phyloP scores from a whole-genome alignment of 2,797 vertebrate species.

The Ispidina picta region DNA sequence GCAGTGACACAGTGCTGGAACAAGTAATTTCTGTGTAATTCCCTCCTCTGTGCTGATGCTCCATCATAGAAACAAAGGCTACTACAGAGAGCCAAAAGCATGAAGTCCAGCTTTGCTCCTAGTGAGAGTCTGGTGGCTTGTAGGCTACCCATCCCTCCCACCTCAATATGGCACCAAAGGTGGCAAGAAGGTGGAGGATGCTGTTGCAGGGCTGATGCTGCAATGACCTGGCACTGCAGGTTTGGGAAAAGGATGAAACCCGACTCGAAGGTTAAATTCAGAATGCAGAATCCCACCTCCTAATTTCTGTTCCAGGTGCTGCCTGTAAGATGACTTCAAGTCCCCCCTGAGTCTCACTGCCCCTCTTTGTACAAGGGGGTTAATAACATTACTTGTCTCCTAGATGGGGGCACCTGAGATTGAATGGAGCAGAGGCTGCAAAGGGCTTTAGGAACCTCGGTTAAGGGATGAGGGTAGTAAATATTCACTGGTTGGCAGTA shows the following conservation, averaged over 20 bases:
- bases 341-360: neutral
- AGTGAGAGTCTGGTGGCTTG: neutral
- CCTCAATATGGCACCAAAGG: neutral
- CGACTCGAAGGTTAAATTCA: neutral
- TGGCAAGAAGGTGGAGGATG: constrained; percentile 4
- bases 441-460: neutral
- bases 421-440: neutral
- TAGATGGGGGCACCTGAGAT: neutral
- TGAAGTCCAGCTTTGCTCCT: neutral
- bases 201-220: neutral
- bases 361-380: neutral
- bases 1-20: neutral
- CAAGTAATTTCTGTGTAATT: neutral
- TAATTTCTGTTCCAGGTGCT: neutral
- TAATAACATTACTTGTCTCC: neutral
- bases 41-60: neutral
- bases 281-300: neutral
- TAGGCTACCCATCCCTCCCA: neutral
- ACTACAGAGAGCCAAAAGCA: neutral
- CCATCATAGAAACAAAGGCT: neutral
- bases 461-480: neutral
- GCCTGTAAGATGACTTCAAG: neutral
- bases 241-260: neutral
- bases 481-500: neutral
- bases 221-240: constrained; percentile 28